Percentiles rank a stretch among this genome's conserved stretches.
Evolutionary conservation across 2,888 invertebrate species (phyloP).

Genomic region (Torymus auratus): DNA sequence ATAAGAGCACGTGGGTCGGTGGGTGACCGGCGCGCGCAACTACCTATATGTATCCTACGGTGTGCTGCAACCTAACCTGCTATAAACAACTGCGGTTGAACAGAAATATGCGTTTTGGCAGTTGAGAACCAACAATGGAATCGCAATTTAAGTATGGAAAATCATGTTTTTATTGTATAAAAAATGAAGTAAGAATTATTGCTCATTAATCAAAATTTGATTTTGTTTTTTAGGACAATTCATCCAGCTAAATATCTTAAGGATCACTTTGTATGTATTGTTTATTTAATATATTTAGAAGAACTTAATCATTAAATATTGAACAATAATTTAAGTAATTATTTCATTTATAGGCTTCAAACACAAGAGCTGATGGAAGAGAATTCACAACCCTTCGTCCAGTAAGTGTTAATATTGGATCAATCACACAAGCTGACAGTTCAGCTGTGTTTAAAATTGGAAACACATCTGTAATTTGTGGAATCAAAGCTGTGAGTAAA

Average conservation of each 20-base stretch:
- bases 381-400: constrained; percentile 84
- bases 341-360: constrained; percentile 76
- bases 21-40: neutral
- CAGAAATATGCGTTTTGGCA: neutral
- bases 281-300: neutral
- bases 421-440: constrained; percentile 84
- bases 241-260: constrained; percentile 87
- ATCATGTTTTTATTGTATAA: neutral
- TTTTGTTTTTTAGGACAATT: constrained; percentile 80
- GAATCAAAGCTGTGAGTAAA: constrained; percentile 86
- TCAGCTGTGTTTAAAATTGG: constrained; percentile 89
- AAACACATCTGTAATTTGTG: constrained; percentile 89
- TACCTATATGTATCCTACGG: neutral
- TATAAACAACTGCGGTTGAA: constrained; percentile 2
- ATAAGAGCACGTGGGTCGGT: neutral
- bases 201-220: constrained; percentile 6
- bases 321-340: constrained; percentile 16
- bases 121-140: constrained; percentile 62
- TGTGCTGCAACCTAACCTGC: constrained; percentile 29
- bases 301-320: constrained; percentile 2
- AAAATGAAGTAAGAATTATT: too few relatives aligned
- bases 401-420: constrained; percentile 81
- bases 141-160: constrained; percentile 66
- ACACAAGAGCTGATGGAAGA: constrained; percentile 88
- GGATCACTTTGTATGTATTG: constrained; percentile 80